phyloP scores from a whole-genome alignment of 2,888 invertebrate species.

The Acleris holmiana region DNA sequence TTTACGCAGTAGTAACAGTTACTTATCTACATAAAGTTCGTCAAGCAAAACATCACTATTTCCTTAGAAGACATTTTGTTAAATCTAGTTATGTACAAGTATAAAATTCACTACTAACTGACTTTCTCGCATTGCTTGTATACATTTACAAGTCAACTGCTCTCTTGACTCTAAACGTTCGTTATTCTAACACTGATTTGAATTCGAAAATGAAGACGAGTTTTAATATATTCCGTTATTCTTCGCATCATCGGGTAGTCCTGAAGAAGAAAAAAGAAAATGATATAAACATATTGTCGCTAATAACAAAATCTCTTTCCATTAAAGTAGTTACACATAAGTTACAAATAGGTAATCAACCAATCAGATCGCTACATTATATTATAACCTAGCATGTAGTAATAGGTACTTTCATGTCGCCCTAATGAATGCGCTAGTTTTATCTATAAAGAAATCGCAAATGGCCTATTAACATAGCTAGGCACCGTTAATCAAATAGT shows the following conservation, averaged over 20 bases:
- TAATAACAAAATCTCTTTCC: too few species aligned
- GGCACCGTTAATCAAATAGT: too few species aligned
- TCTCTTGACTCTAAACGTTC: conserved; percentile 59
- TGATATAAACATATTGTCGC: too few species aligned
- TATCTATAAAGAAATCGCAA: too few species aligned
- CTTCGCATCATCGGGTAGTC: conserved; percentile 72
- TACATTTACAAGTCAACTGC: conserved; percentile 47
- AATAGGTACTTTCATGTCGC: too few species aligned
- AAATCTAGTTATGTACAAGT: conserved; percentile 78
- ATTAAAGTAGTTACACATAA: too few species aligned
- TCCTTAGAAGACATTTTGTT: conserved; percentile 62
- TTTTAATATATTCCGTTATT: conserved; percentile 46
- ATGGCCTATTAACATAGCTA: too few species aligned
- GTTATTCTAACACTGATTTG: conserved; percentile 72
- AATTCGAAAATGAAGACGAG: conserved; percentile 55
- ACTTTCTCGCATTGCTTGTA: conserved; percentile 61
- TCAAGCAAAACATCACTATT: conserved; percentile 78
- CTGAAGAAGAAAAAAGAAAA: conserved; percentile 59
- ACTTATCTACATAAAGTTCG: conserved; percentile 68
- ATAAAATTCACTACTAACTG: conserved; percentile 75
- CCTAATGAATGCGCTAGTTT: too few species aligned
- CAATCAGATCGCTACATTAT: too few species aligned
- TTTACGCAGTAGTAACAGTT: conserved; percentile 74
- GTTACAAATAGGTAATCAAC: too few species aligned
- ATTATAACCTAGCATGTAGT: too few species aligned